Base-by-base conservation (phyloP, 2,797 vertebrate genomes). In the Sparidentex hasta region DNA sequence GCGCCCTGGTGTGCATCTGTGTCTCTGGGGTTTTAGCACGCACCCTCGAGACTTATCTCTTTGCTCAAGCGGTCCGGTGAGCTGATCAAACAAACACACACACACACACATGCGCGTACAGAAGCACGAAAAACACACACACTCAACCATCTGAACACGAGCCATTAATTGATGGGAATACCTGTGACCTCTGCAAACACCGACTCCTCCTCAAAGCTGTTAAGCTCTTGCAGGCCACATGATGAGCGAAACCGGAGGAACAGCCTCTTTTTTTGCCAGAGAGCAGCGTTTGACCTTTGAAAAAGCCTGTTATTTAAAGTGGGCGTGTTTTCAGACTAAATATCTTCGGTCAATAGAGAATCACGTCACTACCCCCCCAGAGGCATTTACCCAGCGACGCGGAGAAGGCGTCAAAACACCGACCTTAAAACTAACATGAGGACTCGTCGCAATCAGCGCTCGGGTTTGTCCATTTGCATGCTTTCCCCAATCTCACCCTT, bases 51-150 rank as follows among this genome's bases (percentile, higher is more conserved):
- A 44, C 44, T 80, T 83, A 80, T 88, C 78, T 85, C 43, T 44
- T 54, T 70, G 59, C 68, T 79, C 43, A 70, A 88, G 86, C 57
- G 84, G 54, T 83, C 72, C 75, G 75, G 54, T 76, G 52, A 86
- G 52, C 81, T 83, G 61, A 83, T 85, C 54, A 88, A 84, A 87
- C 58, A 86, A 62, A 71, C 65, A 66, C 78, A 62, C 67, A 58
- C 73, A 67, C 25, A 66, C 62, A 64, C 46, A 73, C 47, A 59
- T 63, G n/a, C n/a, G n/a, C n/a, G 25, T 25, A 77, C 76, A 76
- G 64, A 81, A 29, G 76, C 41, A 72, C 25, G 44, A 62, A 78
- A 67, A 67, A 63, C 67, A 81, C 47, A 81, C 47, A 81, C 61
- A 67, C 56, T 72, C 38, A 52, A 58, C 41, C 13, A 74, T 27